phyloP scores from a whole-genome alignment of 2,888 invertebrate genomes.

The Cancer borealis region DNA sequence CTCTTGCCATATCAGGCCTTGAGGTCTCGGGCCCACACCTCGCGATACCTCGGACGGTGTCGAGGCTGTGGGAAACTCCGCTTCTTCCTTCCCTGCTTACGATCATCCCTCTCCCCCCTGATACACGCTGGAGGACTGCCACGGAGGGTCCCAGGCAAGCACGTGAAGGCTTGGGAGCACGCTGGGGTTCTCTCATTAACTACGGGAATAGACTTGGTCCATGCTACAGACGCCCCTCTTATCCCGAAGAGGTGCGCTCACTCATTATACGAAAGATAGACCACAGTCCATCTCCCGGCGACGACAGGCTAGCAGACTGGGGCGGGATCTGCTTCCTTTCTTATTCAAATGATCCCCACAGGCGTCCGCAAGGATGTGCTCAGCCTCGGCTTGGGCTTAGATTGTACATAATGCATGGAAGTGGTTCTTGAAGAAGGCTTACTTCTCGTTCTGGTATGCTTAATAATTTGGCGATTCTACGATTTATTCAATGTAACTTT shows the following conservation, averaged over 20 bases:
- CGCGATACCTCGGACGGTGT: constrained; percentile 1
- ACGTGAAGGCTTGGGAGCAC: not conserved
- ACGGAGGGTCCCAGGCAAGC: constrained; percentile 35
- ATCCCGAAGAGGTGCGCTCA: constrained; percentile 65
- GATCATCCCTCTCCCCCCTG: not conserved
- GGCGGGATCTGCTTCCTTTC: constrained; percentile 75
- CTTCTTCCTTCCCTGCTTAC: not conserved
- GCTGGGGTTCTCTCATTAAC: constrained; percentile 58
- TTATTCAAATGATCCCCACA: constrained; percentile 72
- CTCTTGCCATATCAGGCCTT: constrained; percentile 38
- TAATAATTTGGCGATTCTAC: not conserved
- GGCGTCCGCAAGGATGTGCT: constrained; percentile 46
- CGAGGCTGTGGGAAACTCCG: constrained; percentile 14
- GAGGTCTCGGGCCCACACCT: constrained; percentile 42
- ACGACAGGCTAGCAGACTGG: constrained; percentile 71
- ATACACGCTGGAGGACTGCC: not conserved
- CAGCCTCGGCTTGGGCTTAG: constrained; percentile 56
- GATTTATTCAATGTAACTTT: not conserved
- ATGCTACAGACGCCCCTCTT: constrained; percentile 48
- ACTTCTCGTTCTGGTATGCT: not conserved
- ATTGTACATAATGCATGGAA: not conserved
- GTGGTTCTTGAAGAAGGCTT: not conserved
- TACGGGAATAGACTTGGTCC: constrained; percentile 30
- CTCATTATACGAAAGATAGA: constrained; percentile 74
- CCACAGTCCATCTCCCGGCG: constrained; percentile 74